These are phyloP conservation scores for Hippocampus barbouri DNA, from an alignment of 2,113 vertebrate genomes.

Conservation along the genomic window DNA sequence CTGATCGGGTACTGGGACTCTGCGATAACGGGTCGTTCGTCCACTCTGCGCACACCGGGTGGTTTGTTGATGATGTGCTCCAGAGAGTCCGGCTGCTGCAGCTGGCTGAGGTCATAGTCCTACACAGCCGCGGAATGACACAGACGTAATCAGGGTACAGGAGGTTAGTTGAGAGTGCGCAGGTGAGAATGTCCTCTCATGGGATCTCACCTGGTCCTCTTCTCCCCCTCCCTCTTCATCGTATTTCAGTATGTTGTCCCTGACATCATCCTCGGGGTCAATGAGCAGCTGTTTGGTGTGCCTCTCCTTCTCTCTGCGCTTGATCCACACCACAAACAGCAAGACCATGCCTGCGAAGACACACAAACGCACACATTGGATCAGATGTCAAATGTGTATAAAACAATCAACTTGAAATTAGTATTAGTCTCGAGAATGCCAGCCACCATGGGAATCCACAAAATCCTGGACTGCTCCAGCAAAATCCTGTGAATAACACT, in stretches of 20 bases:
- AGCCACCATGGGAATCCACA: background rate
- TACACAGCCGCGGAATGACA: constrained; percentile 49
- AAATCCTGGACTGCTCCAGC: background rate
- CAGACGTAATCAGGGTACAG: constrained; percentile 4
- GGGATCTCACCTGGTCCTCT: constrained; percentile 86
- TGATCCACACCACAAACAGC: constrained; percentile 92
- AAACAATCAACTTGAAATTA: background rate
- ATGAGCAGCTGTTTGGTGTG: constrained; percentile 95
- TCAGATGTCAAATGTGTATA: background rate
- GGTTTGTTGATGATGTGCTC: constrained; percentile 92
- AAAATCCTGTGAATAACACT: too few relatives aligned
- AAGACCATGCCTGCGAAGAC: constrained; percentile 83
- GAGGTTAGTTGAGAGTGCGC: background rate
- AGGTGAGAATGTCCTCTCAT: background rate
- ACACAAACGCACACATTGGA: constrained; percentile 20
- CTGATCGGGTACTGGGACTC: constrained; percentile 93
- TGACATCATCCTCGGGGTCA: constrained; percentile 91
- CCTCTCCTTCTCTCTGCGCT: constrained; percentile 86
- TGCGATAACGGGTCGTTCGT: constrained; percentile 90
- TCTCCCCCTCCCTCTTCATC: constrained; percentile 95
- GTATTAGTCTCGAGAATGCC: background rate
- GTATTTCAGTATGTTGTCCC: constrained; percentile 96
- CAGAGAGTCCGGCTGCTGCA: constrained; percentile 93
- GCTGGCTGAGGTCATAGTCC: constrained; percentile 97
- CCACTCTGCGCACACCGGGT: constrained; percentile 86